Conservation (phyloP, 2,888 invertebrate genomes). For the Rhamnusium bicolor region DNA sequence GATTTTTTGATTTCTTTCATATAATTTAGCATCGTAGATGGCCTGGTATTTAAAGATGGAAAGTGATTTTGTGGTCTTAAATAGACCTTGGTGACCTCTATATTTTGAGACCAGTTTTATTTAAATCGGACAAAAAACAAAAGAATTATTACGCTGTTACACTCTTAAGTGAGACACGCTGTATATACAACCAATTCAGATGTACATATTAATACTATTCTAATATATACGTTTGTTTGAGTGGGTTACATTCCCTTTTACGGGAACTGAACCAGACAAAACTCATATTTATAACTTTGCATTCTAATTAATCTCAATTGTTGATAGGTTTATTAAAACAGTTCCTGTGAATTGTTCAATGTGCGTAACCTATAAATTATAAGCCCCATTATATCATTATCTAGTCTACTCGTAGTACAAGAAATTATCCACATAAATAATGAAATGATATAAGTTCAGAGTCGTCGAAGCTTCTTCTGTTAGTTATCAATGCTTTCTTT, state of each 20-base stretch:
- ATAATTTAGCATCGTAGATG: too few species aligned
- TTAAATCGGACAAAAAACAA: too few species aligned
- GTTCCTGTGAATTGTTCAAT: conserved; percentile 21
- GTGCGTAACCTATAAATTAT: conserved; percentile 21
- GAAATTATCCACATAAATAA: neutral
- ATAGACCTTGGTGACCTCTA: too few species aligned
- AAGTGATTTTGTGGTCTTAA: too few species aligned
- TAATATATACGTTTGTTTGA: conserved; percentile 46
- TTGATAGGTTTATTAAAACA: conserved; percentile 29
- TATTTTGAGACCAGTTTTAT: too few species aligned
- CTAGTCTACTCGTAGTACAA: neutral
- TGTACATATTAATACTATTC: conserved; percentile 41
- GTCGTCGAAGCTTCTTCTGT: neutral
- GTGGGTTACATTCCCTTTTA: conserved; percentile 52
- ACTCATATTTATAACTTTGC: conserved; percentile 32
- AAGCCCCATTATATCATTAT: conserved; percentile 19
- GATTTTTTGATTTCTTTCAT: too few species aligned
- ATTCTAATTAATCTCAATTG: conserved; percentile 29
- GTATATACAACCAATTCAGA: conserved; percentile 7
- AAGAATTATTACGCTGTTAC: too few species aligned
- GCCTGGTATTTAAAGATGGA: too few species aligned
- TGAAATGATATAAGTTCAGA: neutral
- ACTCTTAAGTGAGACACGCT: too few species aligned
- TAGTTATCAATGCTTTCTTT: neutral
- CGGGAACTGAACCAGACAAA: conserved; percentile 49